Percentiles rank a stretch among this genome's conserved stretches.
phyloP scores from a whole-genome alignment of 2,797 vertebrate genomes.

The Heliangelus exortis region DNA sequence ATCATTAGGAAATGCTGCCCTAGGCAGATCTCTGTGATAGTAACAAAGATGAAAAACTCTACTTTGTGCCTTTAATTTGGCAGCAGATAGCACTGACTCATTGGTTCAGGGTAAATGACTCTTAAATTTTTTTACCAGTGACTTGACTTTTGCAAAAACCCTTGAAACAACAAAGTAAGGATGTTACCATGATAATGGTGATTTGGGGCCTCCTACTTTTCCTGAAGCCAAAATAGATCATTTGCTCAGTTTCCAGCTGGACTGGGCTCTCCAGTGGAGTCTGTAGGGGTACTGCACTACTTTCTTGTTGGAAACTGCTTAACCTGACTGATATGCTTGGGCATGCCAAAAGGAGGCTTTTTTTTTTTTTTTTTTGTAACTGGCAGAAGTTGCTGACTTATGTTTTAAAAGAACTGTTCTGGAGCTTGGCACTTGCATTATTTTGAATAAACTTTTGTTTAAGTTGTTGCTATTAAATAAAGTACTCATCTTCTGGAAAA shows the following conservation, averaged over 20 bases:
- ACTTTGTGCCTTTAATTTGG: not conserved
- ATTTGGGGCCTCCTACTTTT: not conserved
- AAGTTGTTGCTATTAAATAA: conserved; percentile 13
- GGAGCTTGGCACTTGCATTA: not conserved
- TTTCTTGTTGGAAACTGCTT: not conserved
- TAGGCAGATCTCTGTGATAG: not conserved
- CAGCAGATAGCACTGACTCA: not conserved
- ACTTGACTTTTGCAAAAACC: not conserved
- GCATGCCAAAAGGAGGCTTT: not conserved
- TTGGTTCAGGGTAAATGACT: not conserved
- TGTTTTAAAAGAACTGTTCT: not conserved
- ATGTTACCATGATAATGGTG: not conserved
- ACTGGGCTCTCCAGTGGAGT: not conserved
- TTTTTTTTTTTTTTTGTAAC: not conserved
- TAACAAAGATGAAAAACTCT: not conserved
- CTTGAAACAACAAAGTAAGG: not conserved
- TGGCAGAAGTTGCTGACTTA: conserved; percentile 21
- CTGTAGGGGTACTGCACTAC: not conserved
- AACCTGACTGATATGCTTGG: not conserved
- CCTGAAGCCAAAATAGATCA: not conserved
- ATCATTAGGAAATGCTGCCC: not conserved
- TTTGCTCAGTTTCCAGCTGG: not conserved
- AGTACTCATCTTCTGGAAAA: not conserved
- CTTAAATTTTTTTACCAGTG: not conserved
- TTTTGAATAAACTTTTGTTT: conserved; percentile 7